Evolutionary conservation across 92 coral and sea anemone species (phyloP).

Genomic region (Muricea muricata): DNA sequence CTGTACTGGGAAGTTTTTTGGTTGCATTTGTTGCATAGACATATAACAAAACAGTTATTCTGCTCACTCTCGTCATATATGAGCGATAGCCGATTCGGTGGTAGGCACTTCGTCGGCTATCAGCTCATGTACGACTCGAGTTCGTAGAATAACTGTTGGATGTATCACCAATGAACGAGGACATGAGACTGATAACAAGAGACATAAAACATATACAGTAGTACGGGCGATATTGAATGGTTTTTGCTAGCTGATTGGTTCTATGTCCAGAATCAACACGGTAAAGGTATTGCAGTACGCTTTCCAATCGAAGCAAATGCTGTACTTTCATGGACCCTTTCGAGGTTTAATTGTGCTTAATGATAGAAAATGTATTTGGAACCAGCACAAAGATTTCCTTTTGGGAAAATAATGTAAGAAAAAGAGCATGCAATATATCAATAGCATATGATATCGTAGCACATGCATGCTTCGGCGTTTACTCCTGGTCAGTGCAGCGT

Average conservation of each 20-base stretch:
- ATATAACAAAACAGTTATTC: too few relatives aligned
- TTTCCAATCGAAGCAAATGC: constrained; percentile 12
- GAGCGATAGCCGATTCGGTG: too few relatives aligned
- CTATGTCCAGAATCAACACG: neutral
- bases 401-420: neutral
- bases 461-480: too few relatives aligned
- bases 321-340: neutral
- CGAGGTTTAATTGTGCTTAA: neutral
- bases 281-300: neutral
- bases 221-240: neutral
- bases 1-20: too few relatives aligned
- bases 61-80: too few relatives aligned
- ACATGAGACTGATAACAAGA: neutral
- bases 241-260: constrained; percentile 13
- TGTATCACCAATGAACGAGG: neutral
- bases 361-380: neutral
- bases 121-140: too few relatives aligned
- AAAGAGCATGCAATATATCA: constrained; percentile 10
- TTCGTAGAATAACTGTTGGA: too few relatives aligned
- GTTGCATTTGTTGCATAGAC: too few relatives aligned
- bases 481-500: too few relatives aligned
- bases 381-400: constrained; percentile 3
- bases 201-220: constrained; percentile 3
- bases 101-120: too few relatives aligned
- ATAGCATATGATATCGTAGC: neutral